A percentile compares a stretch with the other conserved stretches of the same genome.
Conservation (phyloP, 2,888 invertebrate genomes). For the Chaitophorus viminalis region DNA sequence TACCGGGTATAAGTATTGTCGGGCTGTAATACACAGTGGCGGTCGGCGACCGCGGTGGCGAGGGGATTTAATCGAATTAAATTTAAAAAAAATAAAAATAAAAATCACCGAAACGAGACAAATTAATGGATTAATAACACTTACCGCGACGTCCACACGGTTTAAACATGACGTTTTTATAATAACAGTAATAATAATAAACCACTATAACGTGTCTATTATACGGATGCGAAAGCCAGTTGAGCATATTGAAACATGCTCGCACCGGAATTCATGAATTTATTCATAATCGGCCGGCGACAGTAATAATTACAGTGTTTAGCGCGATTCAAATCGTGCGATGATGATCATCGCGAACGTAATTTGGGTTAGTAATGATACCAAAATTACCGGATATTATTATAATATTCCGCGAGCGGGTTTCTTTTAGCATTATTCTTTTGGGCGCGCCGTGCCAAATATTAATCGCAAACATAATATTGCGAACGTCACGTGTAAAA, state of each 20-base stretch:
- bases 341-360: not conserved
- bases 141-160: not conserved
- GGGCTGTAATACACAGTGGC: not conserved
- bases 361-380: too few relatives aligned
- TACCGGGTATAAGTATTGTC: too few relatives aligned
- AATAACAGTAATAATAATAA: not conserved
- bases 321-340: not conserved
- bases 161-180: not conserved
- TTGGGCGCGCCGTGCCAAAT: too few relatives aligned
- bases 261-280: not conserved
- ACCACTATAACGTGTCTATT: not conserved
- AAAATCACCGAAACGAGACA: not conserved
- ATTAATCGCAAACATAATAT: too few relatives aligned
- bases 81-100: not conserved
- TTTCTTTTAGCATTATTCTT: too few relatives aligned
- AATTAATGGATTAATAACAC: not conserved
- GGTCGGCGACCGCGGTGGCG: not conserved
- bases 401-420: too few relatives aligned
- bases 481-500: too few relatives aligned
- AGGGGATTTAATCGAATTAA: too few relatives aligned
- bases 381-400: too few relatives aligned
- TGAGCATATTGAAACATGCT: not conserved
- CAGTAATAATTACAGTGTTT: not conserved
- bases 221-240: not conserved
- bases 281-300: not conserved